phyloP scores from a whole-genome alignment of 37 sponge, comb jelly and placozoan species.

The Aphrocallistes beatrix region DNA sequence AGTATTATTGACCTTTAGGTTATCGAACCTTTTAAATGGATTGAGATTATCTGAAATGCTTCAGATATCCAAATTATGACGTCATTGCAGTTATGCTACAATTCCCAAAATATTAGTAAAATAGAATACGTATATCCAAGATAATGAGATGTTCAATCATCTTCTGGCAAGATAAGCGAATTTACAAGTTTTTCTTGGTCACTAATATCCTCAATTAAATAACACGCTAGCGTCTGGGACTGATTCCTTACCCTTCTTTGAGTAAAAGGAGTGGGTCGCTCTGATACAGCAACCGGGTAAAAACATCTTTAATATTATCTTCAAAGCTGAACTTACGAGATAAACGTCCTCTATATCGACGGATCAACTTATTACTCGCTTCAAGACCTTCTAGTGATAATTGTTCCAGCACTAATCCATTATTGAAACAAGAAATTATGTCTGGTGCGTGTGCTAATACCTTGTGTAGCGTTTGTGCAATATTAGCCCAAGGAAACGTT shows the following conservation, averaged over 20 bases:
- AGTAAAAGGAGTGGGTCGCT: neutral
- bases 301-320: slow-evolving; percentile 3
- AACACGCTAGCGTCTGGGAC: neutral
- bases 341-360: neutral
- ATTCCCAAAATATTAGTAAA: no score
- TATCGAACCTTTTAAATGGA: neutral
- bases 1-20: neutral
- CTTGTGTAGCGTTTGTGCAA: neutral
- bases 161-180: neutral
- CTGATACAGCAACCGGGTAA: neutral
- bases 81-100: neutral
- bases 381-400: no score
- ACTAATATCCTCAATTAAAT: no score
- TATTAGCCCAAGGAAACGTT: neutral
- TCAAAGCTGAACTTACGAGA: neutral
- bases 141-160: no score
- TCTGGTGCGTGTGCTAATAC: neutral
- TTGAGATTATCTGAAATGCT: neutral
- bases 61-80: neutral
- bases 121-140: no score
- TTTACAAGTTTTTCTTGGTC: neutral
- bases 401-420: neutral
- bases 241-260: neutral
- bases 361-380: neutral
- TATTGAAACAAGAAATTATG: neutral